A percentile compares a stretch with the other conserved stretches of the same genome.
Conservation (phyloP, 2,888 invertebrate species). For the Andricus curvator region DNA sequence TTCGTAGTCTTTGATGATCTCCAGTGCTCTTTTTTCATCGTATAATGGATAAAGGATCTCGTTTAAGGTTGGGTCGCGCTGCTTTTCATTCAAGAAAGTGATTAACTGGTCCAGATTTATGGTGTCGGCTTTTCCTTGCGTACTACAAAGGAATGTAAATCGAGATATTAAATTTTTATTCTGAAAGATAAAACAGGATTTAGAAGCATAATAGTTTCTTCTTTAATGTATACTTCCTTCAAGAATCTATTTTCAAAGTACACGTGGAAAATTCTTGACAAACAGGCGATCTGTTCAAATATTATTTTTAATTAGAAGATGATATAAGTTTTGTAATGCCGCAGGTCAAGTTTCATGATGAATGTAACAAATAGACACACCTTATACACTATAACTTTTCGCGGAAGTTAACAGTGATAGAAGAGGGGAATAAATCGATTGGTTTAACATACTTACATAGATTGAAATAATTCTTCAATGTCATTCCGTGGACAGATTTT, state of each 20-base stretch:
- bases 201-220: background rate
- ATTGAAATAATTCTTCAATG: slow-evolving; percentile 97
- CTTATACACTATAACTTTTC: background rate
- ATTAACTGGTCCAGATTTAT: slow-evolving; percentile 93
- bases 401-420: background rate
- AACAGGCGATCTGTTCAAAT: background rate
- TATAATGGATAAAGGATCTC: slow-evolving; percentile 99
- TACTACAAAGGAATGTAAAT: slow-evolving; percentile 80
- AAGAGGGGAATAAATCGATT: slow-evolving; percentile 5
- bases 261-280: background rate
- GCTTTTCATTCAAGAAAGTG: slow-evolving; percentile 97
- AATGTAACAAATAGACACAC: background rate
- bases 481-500: slow-evolving; percentile 99
- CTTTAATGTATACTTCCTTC: background rate
- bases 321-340: background rate
- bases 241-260: background rate
- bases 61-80: slow-evolving; percentile 98
- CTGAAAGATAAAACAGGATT: background rate
- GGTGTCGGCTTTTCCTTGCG: slow-evolving; percentile 92
- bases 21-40: slow-evolving; percentile 94
- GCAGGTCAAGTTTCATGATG: background rate
- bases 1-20: slow-evolving; percentile 97
- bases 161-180: background rate
- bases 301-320: background rate
- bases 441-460: slow-evolving; percentile 87